These are phyloP conservation scores for Andrena flavipes DNA, from an alignment of 2,888 invertebrate genomes.

Conservation along the genomic window DNA sequence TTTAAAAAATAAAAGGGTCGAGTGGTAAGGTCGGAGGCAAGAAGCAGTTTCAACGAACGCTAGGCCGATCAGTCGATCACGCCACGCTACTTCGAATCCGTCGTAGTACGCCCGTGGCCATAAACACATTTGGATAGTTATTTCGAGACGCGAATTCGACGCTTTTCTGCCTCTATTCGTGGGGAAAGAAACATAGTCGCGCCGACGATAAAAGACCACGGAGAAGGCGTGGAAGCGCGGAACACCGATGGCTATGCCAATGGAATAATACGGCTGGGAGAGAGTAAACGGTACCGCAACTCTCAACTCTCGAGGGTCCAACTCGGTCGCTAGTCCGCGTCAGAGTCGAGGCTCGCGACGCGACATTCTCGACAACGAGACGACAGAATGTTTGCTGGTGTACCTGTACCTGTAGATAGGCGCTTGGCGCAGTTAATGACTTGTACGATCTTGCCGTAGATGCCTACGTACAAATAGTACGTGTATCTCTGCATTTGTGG, in stretches of 20 bases:
- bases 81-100: background rate
- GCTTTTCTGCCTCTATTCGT: conserved; percentile 19
- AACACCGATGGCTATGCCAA: background rate
- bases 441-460: too few species aligned
- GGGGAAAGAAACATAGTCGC: conserved; percentile 20
- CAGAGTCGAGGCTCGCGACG: background rate
- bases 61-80: background rate
- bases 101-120: background rate
- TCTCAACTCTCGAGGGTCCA: background rate
- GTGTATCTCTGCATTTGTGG: background rate
- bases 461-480: background rate
- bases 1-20: background rate
- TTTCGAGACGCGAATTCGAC: conserved; percentile 35
- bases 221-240: background rate
- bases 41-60: background rate
- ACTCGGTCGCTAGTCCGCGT: background rate
- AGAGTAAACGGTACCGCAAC: background rate
- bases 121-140: conserved; percentile 33
- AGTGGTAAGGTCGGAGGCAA: background rate
- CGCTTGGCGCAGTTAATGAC: too few species aligned
- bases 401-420: too few species aligned
- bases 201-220: background rate
- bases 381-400: background rate
- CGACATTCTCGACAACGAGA: background rate
- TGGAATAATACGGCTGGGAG: background rate